phyloP scores from a whole-genome alignment of 2,113 vertebrate species.

The Myrmophylax atrothorax region DNA sequence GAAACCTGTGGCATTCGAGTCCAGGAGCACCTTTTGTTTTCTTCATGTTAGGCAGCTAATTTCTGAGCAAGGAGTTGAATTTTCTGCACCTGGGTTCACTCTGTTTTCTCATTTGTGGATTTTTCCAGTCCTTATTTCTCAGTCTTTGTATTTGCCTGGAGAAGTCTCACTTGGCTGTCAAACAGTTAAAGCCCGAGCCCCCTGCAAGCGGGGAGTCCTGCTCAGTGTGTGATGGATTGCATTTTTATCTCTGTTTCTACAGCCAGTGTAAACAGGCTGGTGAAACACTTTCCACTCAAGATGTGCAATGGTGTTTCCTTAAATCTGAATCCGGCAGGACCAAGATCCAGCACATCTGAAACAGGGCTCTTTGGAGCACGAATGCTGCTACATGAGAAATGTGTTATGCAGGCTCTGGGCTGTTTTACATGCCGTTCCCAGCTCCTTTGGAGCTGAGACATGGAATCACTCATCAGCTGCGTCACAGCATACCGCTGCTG shows the following conservation, averaged over 20 bases:
- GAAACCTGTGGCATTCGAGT: background rate
- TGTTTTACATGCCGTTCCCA: slow-evolving; percentile 63
- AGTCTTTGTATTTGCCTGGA: background rate
- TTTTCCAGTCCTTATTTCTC: slow-evolving; percentile 4
- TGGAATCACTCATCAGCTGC: slow-evolving; percentile 43
- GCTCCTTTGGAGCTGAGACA: slow-evolving; percentile 52
- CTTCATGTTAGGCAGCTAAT: background rate
- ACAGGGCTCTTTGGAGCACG: slow-evolving; percentile 35
- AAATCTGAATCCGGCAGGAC: slow-evolving; percentile 21
- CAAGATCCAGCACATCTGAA: slow-evolving; percentile 34
- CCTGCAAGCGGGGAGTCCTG: background rate
- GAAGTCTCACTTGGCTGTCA: background rate
- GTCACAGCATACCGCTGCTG: background rate
- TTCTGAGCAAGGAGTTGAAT: background rate
- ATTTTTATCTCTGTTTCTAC: slow-evolving; percentile 47
- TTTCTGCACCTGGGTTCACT: background rate
- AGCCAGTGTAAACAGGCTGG: slow-evolving; percentile 19
- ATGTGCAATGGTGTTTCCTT: slow-evolving; percentile 27
- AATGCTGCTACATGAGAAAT: slow-evolving; percentile 55
- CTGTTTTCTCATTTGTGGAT: background rate
- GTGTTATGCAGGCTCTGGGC: slow-evolving; percentile 23
- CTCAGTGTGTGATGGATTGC: background rate
- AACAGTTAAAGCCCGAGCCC: background rate
- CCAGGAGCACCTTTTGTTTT: background rate
- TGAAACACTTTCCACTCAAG: slow-evolving; percentile 31